Conservation (phyloP, 2,113 vertebrate genomes). For the Xiphias gladius region DNA sequence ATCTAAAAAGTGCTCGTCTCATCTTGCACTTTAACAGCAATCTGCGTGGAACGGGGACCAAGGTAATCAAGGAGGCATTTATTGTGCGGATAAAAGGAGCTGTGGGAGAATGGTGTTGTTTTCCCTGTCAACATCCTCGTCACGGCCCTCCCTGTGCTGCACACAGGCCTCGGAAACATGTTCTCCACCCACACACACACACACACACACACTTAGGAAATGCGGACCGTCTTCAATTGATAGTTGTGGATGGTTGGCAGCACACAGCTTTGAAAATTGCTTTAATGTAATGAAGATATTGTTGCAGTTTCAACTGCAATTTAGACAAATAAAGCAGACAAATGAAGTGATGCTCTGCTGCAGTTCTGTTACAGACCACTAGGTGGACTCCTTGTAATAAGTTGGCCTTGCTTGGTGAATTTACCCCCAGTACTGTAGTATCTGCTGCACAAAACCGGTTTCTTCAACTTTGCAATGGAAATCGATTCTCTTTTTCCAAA, state of each 20-base stretch:
- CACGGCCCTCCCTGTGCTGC: not conserved
- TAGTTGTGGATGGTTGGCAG: not conserved
- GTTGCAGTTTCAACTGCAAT: not conserved
- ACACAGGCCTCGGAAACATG: not conserved
- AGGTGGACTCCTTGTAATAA: constrained; percentile 73
- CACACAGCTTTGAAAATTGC: not conserved
- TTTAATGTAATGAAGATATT: not conserved
- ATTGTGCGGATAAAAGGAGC: constrained; percentile 48
- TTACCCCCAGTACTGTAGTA: not conserved
- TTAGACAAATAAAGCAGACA: not conserved
- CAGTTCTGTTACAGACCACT: constrained; percentile 40
- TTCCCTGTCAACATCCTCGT: constrained; percentile 52
- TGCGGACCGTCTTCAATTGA: not conserved
- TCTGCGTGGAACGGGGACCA: constrained; percentile 21
- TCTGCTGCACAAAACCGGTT: constrained; percentile 34
- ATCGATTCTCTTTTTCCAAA: constrained; percentile 14
- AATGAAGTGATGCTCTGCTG: not conserved
- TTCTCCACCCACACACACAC: not conserved
- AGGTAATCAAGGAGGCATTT: constrained; percentile 64
- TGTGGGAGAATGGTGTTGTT: constrained; percentile 49
- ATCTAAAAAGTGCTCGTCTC: constrained; percentile 60
- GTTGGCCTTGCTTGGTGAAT: constrained; percentile 7
- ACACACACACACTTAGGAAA: not conserved
- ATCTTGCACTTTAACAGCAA: constrained; percentile 48
- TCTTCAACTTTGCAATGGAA: constrained; percentile 40